Percentiles rank a stretch among this genome's conserved stretches.
Evolutionary conservation across 2,113 vertebrate species (phyloP).

Genomic region (Ictidomys tridecemlineatus): DNA sequence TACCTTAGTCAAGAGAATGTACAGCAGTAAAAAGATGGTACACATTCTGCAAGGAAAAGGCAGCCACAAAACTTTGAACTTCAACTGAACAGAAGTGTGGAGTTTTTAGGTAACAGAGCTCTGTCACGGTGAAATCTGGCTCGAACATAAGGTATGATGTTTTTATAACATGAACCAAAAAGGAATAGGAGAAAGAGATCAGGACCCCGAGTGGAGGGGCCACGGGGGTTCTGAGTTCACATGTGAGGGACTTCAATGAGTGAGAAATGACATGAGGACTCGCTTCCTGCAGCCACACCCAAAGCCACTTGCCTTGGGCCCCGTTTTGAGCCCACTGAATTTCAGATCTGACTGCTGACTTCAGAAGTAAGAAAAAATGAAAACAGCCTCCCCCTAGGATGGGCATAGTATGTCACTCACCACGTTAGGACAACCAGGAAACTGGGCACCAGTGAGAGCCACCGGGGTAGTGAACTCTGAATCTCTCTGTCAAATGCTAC

Average conservation of each 20-base stretch:
- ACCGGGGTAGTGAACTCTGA: not conserved
- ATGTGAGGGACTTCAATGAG: not conserved
- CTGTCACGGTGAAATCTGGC: not conserved
- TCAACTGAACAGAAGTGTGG: not conserved
- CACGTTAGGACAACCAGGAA: not conserved
- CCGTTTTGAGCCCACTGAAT: not conserved
- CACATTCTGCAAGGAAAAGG: not conserved
- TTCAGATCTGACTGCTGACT: not conserved
- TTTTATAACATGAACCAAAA: not conserved
- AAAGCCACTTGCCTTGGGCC: not conserved
- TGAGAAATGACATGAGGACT: not conserved
- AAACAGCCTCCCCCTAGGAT: accelerated
- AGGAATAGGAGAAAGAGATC: not conserved
- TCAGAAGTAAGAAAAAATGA: not conserved
- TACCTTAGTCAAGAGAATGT: conserved; percentile 6
- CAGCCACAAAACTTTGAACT: not conserved
- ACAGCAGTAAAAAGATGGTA: not conserved
- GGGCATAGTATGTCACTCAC: not conserved
- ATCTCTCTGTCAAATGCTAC: not conserved
- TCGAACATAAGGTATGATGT: not conserved
- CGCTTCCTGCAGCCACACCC: not conserved
- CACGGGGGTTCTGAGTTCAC: not conserved
- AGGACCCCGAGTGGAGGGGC: not conserved
- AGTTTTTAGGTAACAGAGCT: not conserved
- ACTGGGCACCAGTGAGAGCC: not conserved